Conservation (phyloP, 2,888 invertebrate genomes). For the Ophion ellenae region DNA sequence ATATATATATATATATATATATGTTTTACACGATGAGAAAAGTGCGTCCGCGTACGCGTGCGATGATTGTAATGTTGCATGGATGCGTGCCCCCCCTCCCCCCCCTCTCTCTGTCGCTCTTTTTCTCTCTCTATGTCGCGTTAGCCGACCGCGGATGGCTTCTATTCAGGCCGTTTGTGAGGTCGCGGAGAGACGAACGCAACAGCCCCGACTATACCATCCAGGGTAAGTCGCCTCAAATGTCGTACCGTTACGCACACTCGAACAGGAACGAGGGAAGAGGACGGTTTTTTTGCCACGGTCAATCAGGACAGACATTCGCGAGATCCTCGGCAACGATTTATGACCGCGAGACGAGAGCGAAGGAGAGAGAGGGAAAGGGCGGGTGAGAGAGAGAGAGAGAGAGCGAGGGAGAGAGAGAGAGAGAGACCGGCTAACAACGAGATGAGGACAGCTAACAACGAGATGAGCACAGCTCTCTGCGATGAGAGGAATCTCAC, state of each 20-base stretch:
- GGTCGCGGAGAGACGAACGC: slow-evolving; percentile 20
- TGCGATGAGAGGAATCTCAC: slow-evolving; percentile 68
- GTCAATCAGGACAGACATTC: slow-evolving; percentile 62
- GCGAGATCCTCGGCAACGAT: slow-evolving; percentile 56
- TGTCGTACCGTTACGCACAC: slow-evolving; percentile 78
- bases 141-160: slow-evolving; percentile 59
- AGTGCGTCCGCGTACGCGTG: slow-evolving; percentile 4
- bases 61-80: slow-evolving; percentile 10
- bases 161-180: slow-evolving; percentile 63
- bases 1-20: not conserved
- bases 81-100: not conserved
- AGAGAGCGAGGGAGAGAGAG: slow-evolving; percentile 29
- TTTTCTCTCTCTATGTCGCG: slow-evolving; percentile 59
- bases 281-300: slow-evolving; percentile 57
- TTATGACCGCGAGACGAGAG: slow-evolving; percentile 55
- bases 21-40: slow-evolving; percentile 17
- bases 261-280: slow-evolving; percentile 42
- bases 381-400: not conserved
- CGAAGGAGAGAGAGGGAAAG: not conserved
- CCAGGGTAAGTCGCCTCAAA: slow-evolving; percentile 69
- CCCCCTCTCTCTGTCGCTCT: not conserved
- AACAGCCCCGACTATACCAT: slow-evolving; percentile 58
- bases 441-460: not conserved
- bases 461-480: no score
- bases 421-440: slow-evolving; percentile 59